Evolutionary conservation across 23 tunicate genomes (phyloP).

Genomic region (Ascidia mentula): DNA sequence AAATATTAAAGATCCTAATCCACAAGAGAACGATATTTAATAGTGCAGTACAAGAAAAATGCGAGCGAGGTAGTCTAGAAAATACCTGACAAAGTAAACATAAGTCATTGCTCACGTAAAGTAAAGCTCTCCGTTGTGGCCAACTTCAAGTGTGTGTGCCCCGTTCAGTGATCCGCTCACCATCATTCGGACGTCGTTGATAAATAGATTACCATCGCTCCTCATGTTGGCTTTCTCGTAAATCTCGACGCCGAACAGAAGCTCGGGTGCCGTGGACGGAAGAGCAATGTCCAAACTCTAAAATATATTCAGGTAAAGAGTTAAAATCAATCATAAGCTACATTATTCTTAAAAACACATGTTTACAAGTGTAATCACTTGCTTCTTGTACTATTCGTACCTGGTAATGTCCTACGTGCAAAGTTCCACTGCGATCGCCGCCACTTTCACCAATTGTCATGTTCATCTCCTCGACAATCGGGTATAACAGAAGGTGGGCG

Average conservation of each 20-base stretch:
- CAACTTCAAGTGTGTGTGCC: slow-evolving; percentile 26
- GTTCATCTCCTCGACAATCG: not conserved
- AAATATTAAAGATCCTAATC: not conserved
- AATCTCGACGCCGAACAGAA: slow-evolving; percentile 13
- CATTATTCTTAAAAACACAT: not conserved
- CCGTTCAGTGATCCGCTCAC: slow-evolving; percentile 7
- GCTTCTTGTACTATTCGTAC: not conserved
- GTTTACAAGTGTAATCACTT: not conserved
- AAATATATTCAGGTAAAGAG: not conserved
- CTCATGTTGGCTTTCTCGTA: slow-evolving; percentile 23
- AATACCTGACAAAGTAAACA: not conserved
- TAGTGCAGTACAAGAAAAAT: too few relatives aligned
- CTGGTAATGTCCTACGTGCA: slow-evolving; percentile 33
- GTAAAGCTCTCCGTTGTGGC: slow-evolving; percentile 17
- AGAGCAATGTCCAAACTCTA: slow-evolving; percentile 18
- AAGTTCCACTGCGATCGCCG: slow-evolving; percentile 20
- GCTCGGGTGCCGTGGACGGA: slow-evolving; percentile 22
- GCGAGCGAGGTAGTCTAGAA: too few relatives aligned
- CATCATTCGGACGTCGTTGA: slow-evolving; percentile 16
- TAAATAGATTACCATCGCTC: slow-evolving; percentile 18
- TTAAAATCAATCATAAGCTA: not conserved
- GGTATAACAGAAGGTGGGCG: slow-evolving; percentile 11
- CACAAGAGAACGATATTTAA: too few relatives aligned
- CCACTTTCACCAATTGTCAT: slow-evolving; percentile 14
- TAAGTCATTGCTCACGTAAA: slow-evolving; percentile 15